Percentiles rank a stretch among this genome's conserved stretches.
phyloP scores from a whole-genome alignment of 2,797 vertebrate genomes.

The Channa striata region DNA sequence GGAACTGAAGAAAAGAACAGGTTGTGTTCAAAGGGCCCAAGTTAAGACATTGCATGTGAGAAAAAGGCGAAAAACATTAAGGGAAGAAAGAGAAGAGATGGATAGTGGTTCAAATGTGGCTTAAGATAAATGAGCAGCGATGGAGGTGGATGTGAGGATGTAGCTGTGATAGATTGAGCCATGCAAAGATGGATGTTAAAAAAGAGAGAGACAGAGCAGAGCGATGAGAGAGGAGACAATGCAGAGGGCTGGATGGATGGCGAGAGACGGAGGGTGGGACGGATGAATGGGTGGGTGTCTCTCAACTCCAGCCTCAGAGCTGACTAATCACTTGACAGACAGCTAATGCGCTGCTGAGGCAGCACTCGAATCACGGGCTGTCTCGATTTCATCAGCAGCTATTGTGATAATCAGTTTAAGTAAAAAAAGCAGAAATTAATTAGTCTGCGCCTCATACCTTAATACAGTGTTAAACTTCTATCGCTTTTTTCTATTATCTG shows the following conservation, averaged over 20 bases:
- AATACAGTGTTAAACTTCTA: no score
- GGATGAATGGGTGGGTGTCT: slow-evolving; percentile 54
- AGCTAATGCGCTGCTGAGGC: slow-evolving; percentile 49
- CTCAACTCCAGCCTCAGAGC: slow-evolving; percentile 44
- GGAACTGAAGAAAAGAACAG: not conserved
- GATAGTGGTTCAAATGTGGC: slow-evolving; percentile 19
- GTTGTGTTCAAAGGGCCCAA: slow-evolving; percentile 8
- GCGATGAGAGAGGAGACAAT: slow-evolving; percentile 51
- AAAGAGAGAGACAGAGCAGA: slow-evolving; percentile 31
- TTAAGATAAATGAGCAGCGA: slow-evolving; percentile 38
- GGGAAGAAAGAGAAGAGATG: slow-evolving; percentile 15
- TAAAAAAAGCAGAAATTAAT: no score
- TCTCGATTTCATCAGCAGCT: slow-evolving; percentile 4
- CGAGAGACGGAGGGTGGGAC: slow-evolving; percentile 35
- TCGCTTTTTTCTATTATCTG: no score
- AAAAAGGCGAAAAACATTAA: slow-evolving; percentile 7
- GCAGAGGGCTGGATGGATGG: slow-evolving; percentile 40
- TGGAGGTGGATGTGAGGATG: slow-evolving; percentile 42
- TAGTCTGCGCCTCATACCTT: no score
- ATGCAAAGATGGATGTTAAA: slow-evolving; percentile 54
- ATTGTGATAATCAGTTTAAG: no score
- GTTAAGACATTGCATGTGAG: slow-evolving; percentile 34
- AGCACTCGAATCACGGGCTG: slow-evolving; percentile 53
- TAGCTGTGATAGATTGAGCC: slow-evolving; percentile 56
- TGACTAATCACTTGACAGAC: slow-evolving; percentile 64